Evolutionary conservation across 2,113 vertebrate genomes (phyloP), one percentile per base, ranked within the genome.

Genomic region (Odocoileus virginianus): DNA sequence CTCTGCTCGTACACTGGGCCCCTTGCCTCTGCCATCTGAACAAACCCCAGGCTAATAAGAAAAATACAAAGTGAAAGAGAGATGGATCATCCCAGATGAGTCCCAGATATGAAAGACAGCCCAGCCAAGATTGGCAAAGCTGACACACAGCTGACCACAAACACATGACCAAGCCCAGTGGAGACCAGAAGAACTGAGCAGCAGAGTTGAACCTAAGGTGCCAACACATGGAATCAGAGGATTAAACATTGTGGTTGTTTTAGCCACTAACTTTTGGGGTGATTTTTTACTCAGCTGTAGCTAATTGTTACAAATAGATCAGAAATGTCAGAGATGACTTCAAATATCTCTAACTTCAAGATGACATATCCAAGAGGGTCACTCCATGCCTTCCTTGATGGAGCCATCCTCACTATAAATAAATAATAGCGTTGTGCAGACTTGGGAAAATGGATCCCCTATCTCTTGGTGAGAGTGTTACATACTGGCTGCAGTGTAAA

Each of bases 381-480:
- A 50, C 11, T 50, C 47, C 47, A 13, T 50, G 47, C 47, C 47
- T 50, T 50, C 47, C 47, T 50, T 13, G 47, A 12, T 50, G 47
- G 47, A 15, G 58, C 19, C 83, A 27, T 21, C 30, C 10, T 81
- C 21, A 6, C 33, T 58, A 28, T 15, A 19, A 88, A 54, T 28
- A 50, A 43, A 71, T 3, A 5, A 67, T 3, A 17, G 25, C 6
- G 17, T 47, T 36, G 14, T 30, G 14, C 7, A 5, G 67, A 79
- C 19, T 1, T 1, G 1, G 1, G 27, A 36, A 17, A 28, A 11
- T 1, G 2, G n/a, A 61, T n/a, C 17, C 50, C 25, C 9, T 16
- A 23, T 28, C 4, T 58, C 40, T 47, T 7, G 3, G 58, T 87
- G 81, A 50, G 27, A 21, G 28, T 6, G 7, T 21, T 91, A 54